A percentile compares a stretch with the other conserved stretches of the same genome.
phyloP scores from a whole-genome alignment of 2,888 invertebrate genomes.

The Agrenia bidenticulata region DNA sequence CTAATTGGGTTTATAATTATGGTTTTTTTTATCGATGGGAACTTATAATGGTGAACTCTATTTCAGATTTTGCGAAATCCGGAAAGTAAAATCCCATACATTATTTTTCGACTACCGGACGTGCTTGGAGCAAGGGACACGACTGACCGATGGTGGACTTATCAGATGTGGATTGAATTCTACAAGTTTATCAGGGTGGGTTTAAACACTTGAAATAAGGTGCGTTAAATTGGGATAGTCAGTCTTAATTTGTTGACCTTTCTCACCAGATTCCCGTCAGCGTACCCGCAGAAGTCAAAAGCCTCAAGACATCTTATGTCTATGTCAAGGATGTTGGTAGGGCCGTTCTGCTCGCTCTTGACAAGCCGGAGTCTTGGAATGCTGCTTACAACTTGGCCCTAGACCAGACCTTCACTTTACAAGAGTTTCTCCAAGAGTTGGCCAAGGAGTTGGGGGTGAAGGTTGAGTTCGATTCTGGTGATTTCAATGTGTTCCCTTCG shows the following conservation, averaged over 20 bases:
- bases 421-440: conserved; percentile 54
- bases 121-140: conserved; percentile 59
- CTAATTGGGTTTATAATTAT: too few species aligned
- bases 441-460: conserved; percentile 44
- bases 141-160: conserved; percentile 58
- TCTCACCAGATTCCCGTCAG: conserved; percentile 51
- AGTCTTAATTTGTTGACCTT: too few species aligned
- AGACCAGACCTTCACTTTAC: conserved; percentile 55
- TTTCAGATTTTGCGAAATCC: conserved; percentile 21
- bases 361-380: conserved; percentile 51
- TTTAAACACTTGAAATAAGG: too few species aligned
- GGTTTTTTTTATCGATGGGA: too few species aligned
- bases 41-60: background rate
- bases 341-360: conserved; percentile 53
- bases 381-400: conserved; percentile 57
- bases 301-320: conserved; percentile 56
- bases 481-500: conserved; percentile 57
- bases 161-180: conserved; percentile 58
- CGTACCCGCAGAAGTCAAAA: conserved; percentile 54
- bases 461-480: conserved; percentile 43
- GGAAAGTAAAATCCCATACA: conserved; percentile 51
- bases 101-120: conserved; percentile 58
- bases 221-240: background rate
- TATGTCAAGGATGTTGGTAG: conserved; percentile 57
- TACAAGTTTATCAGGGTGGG: conserved; percentile 52